phyloP scores from a whole-genome alignment of 2,888 invertebrate species.

The Callyntrura guangdongensis region DNA sequence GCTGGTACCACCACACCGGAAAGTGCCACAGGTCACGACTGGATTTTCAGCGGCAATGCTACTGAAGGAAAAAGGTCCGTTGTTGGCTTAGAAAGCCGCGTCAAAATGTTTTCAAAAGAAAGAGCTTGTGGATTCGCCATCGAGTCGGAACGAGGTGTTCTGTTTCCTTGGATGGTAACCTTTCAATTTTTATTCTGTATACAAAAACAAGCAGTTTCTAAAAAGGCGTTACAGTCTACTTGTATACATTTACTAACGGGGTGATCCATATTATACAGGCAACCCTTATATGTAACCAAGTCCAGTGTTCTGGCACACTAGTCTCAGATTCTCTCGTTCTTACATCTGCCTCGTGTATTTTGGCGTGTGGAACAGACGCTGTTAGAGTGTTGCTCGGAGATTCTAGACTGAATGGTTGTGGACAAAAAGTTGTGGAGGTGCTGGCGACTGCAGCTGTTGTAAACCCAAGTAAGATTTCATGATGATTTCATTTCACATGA shows the following conservation, averaged over 20 bases:
- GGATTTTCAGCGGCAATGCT: constrained; percentile 47
- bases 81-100: not conserved
- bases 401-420: not conserved
- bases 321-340: constrained; percentile 17
- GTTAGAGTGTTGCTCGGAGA: constrained; percentile 37
- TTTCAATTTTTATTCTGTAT: too few species aligned
- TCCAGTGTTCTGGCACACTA: constrained; percentile 48
- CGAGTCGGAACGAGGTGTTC: not conserved
- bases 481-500: too few species aligned
- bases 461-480: constrained; percentile 43
- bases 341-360: constrained; percentile 18
- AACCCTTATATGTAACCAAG: not conserved
- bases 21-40: constrained; percentile 40
- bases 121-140: constrained; percentile 58
- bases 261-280: too few species aligned
- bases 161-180: constrained; percentile 59
- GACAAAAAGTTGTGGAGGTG: constrained; percentile 1
- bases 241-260: too few species aligned
- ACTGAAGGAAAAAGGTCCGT: constrained; percentile 30
- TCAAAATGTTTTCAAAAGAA: constrained; percentile 51
- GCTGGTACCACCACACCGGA: constrained; percentile 24
- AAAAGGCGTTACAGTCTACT: too few species aligned
- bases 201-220: too few species aligned
- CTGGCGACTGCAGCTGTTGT: constrained; percentile 31
- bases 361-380: constrained; percentile 47